Evolutionary conservation across 23 tunicate genomes (phyloP).

Genomic region (Ascidia mentula): DNA sequence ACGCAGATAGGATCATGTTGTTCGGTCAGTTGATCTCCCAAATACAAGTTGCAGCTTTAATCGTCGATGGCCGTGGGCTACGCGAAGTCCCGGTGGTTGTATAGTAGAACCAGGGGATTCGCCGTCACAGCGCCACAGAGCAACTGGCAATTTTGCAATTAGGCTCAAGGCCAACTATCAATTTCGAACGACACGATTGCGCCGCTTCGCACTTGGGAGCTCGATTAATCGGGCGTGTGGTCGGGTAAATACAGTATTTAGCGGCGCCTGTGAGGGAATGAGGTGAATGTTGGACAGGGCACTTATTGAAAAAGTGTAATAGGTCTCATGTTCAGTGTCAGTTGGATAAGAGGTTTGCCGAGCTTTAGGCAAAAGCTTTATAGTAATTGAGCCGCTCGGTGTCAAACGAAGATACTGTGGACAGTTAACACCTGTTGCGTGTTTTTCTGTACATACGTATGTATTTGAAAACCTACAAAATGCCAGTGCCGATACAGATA

Average conservation of each 20-base stretch:
- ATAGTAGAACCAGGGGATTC: neutral
- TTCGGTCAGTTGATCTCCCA: neutral
- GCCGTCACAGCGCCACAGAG: neutral
- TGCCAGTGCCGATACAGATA: too few species aligned
- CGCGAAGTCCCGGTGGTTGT: neutral
- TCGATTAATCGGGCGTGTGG: slow-evolving; percentile 14
- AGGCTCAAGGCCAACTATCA: neutral
- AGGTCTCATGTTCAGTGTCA: neutral
- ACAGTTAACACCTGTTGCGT: too few species aligned
- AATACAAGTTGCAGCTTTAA: slow-evolving; percentile 1
- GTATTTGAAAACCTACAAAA: too few species aligned
- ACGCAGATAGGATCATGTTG: neutral
- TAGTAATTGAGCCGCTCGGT: too few species aligned
- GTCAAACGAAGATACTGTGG: too few species aligned
- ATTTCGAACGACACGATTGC: neutral
- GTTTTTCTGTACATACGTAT: too few species aligned
- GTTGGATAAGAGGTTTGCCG: neutral
- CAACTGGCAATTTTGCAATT: slow-evolving; percentile 2
- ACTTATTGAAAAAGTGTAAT: slow-evolving; percentile 4
- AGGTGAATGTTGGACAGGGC: slow-evolving; percentile 4
- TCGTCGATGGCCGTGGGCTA: neutral
- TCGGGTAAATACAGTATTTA: neutral
- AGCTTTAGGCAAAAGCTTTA: too few species aligned
- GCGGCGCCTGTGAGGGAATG: neutral
- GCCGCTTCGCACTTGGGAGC: neutral